Percentiles rank a stretch among this genome's conserved stretches.
Conservation (phyloP, 2,888 invertebrate species). For the Xanthia icteritia region DNA sequence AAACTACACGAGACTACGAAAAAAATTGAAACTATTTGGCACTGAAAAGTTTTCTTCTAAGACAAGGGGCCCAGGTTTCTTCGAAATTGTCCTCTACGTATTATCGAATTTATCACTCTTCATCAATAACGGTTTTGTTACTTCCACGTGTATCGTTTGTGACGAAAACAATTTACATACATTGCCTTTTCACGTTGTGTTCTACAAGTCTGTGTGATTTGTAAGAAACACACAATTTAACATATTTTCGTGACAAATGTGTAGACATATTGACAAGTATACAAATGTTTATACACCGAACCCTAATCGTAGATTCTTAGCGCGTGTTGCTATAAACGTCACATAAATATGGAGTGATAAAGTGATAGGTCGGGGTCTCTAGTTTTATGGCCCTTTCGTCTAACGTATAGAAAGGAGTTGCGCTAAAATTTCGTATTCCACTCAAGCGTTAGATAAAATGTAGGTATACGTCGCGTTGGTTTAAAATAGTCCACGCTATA, state of each 20-base stretch:
- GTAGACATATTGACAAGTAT: slow-evolving; percentile 52
- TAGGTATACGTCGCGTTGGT: slow-evolving; percentile 43
- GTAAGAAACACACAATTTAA: slow-evolving; percentile 6
- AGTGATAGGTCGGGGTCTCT: slow-evolving; percentile 52
- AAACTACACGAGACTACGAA: slow-evolving; percentile 25
- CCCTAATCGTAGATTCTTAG: slow-evolving; percentile 60
- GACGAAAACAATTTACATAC: slow-evolving; percentile 15
- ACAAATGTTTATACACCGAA: slow-evolving; percentile 49
- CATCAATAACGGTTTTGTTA: slow-evolving; percentile 17
- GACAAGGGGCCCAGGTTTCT: background rate
- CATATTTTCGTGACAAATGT: slow-evolving; percentile 39
- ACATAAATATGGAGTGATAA: slow-evolving; percentile 64
- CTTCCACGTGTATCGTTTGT: slow-evolving; percentile 11
- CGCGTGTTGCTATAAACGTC: slow-evolving; percentile 55
- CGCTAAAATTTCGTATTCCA: slow-evolving; percentile 65
- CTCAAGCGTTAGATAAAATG: slow-evolving; percentile 56
- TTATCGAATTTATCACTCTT: slow-evolving; percentile 4
- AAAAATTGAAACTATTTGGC: background rate
- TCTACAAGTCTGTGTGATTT: too few species aligned
- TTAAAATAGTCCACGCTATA: slow-evolving; percentile 42
- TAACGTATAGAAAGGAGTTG: slow-evolving; percentile 51
- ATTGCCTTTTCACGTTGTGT: slow-evolving; percentile 13
- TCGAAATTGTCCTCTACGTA: background rate
- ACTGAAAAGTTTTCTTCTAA: background rate
- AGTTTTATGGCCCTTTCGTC: slow-evolving; percentile 54